Evolutionary conservation across 1,140 invertebrate species (phyloP).

Genomic region (Drosophila dunni): DNA sequence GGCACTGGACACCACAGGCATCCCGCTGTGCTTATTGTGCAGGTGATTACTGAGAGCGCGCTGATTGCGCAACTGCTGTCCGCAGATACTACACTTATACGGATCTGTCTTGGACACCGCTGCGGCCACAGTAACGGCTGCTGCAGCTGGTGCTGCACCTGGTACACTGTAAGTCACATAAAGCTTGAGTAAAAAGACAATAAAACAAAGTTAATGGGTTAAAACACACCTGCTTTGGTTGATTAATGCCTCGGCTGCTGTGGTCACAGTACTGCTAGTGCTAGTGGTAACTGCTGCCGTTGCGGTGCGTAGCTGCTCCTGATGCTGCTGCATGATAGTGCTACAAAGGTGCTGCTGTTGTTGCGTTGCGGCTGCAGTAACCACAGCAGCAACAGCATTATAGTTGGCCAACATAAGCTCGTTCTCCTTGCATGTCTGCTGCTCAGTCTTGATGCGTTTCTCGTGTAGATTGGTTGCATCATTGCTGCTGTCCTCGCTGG

Average conservation of each 20-base stretch:
- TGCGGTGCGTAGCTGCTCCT: constrained; percentile 51
- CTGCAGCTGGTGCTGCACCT: constrained; percentile 16
- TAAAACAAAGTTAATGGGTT: not conserved
- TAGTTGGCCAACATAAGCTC: constrained; percentile 71
- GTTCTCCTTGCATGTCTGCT: constrained; percentile 49
- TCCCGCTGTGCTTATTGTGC: constrained; percentile 48
- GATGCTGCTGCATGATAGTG: constrained; percentile 56
- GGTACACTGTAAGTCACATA: not conserved
- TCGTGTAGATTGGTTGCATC: constrained; percentile 33
- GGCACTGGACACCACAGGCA: constrained; percentile 10
- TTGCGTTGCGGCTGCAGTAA: constrained; percentile 55
- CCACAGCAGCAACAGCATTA: constrained; percentile 68
- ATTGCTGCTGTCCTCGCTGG: constrained; percentile 46
- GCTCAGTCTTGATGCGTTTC: constrained; percentile 56
- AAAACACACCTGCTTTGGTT: constrained; percentile 43
- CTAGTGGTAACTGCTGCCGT: constrained; percentile 35
- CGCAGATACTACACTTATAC: constrained; percentile 42
- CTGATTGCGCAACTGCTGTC: constrained; percentile 49
- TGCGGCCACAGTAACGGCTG: not conserved
- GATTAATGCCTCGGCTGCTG: not conserved
- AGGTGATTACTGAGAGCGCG: constrained; percentile 57
- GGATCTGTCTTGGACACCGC: constrained; percentile 1
- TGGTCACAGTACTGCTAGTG: constrained; percentile 2
- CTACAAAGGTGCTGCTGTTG: constrained; percentile 51
- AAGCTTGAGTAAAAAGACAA: not conserved